Conservation (phyloP, 1,140 invertebrate species). For the Pygmarrhopalites habei region DNA sequence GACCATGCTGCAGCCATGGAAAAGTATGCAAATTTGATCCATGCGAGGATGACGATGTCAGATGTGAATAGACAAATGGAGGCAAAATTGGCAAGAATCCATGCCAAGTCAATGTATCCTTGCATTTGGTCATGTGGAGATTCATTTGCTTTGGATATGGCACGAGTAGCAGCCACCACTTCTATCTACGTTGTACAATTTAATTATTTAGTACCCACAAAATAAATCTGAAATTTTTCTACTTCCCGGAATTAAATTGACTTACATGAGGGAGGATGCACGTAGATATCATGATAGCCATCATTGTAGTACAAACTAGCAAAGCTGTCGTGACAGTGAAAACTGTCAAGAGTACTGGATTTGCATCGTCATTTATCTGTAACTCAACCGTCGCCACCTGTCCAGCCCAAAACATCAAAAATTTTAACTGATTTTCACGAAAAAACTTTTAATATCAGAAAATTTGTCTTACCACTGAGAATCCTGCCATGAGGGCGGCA, state of each 20-base stretch:
- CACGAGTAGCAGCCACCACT: slow-evolving; percentile 27
- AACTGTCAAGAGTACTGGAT: slow-evolving; percentile 32
- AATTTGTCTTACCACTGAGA: slow-evolving; percentile 30
- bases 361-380: slow-evolving; percentile 39
- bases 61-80: slow-evolving; percentile 38
- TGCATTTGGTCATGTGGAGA: slow-evolving; percentile 30
- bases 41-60: slow-evolving; percentile 36
- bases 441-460: neutral
- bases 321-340: slow-evolving; percentile 36
- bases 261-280: slow-evolving; percentile 38
- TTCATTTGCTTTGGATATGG: slow-evolving; percentile 24
- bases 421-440: neutral
- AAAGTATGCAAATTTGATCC: slow-evolving; percentile 39
- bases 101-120: slow-evolving; percentile 34
- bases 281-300: slow-evolving; percentile 35
- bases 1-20: slow-evolving; percentile 32
- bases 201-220: too few relatives aligned
- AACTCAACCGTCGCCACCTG: slow-evolving; percentile 38
- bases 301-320: slow-evolving; percentile 36
- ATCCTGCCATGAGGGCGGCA: slow-evolving; percentile 36
- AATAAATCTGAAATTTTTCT: too few relatives aligned
- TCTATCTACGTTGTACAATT: too few relatives aligned
- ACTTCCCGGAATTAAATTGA: too few relatives aligned
- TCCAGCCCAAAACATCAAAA: neutral
- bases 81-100: slow-evolving; percentile 34